A percentile compares a stretch with the other conserved stretches of the same genome.
These are phyloP conservation scores for Ceuthmochares aereus DNA, from an alignment of 2,113 vertebrate genomes.

Conservation along the genomic window DNA sequence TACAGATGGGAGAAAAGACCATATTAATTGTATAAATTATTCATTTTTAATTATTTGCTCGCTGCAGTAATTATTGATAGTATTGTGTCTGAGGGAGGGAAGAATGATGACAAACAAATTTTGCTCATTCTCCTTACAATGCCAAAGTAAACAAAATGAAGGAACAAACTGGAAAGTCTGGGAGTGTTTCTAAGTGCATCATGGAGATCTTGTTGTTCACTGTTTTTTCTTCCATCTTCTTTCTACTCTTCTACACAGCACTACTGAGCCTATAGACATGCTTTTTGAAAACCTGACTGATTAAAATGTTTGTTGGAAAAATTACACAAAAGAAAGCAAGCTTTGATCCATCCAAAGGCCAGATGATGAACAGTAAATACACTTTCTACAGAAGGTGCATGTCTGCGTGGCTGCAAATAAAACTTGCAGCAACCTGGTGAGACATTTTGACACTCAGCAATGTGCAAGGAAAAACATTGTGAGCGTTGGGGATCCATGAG, in stretches of 20 bases:
- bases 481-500: neutral
- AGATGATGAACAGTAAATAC: neutral
- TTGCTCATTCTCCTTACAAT: neutral
- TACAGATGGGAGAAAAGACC: neutral
- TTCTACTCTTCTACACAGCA: neutral
- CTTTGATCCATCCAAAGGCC: neutral
- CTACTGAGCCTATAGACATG: neutral
- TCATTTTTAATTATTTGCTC: conserved; percentile 38
- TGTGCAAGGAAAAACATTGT: neutral
- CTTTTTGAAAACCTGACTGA: neutral
- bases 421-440: neutral
- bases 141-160: neutral
- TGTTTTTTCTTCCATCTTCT: neutral
- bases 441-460: neutral
- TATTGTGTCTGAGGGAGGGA: neutral
- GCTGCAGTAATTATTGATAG: neutral
- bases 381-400: neutral
- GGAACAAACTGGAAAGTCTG: neutral
- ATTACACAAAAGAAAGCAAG: neutral
- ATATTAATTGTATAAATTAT: conserved; percentile 57
- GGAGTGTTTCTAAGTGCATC: fast-evolving
- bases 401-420: neutral
- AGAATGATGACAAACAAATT: conserved; percentile 4
- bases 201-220: neutral
- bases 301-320: neutral